Evolutionary conservation across 2,113 vertebrate species (phyloP).

Genomic region (Addax nasomaculatus): DNA sequence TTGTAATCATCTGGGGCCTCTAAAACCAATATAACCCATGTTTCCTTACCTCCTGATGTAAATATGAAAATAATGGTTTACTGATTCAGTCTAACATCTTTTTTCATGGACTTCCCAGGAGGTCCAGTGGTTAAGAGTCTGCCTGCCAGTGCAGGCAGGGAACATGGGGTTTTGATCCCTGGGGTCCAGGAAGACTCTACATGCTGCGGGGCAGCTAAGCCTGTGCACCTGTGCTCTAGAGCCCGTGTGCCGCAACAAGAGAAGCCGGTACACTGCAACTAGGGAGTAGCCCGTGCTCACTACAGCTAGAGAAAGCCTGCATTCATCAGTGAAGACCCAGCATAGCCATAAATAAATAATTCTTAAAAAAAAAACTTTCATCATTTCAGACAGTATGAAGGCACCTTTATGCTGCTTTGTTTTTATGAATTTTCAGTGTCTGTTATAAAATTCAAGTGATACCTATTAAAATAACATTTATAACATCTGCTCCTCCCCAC

Average conservation of each 20-base stretch:
- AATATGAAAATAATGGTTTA: not conserved
- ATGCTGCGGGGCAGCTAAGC: not conserved
- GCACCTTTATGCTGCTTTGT: not conserved
- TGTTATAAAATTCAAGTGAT: not conserved
- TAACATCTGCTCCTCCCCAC: not conserved
- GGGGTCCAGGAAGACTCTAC: not conserved
- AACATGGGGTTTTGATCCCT: not conserved
- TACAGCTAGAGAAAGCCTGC: not conserved
- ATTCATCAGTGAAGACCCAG: not conserved
- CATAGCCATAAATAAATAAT: not conserved
- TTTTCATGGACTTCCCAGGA: not conserved
- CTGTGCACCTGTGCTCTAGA: not conserved
- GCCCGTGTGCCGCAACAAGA: not conserved
- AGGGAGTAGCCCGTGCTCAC: not conserved
- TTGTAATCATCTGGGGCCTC: not conserved
- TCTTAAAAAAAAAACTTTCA: not conserved
- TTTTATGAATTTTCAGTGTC: not conserved
- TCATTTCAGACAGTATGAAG: not conserved
- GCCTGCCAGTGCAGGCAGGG: not conserved
- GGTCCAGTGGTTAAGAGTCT: not conserved
- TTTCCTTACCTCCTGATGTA: not conserved
- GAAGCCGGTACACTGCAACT: not conserved
- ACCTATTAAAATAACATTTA: not conserved
- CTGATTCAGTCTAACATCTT: not conserved
- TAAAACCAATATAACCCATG: not conserved